Evolutionary conservation across 1,140 invertebrate species (phyloP), one percentile per base, ranked within the genome.

Genomic region (Matsumurasca onukii): DNA sequence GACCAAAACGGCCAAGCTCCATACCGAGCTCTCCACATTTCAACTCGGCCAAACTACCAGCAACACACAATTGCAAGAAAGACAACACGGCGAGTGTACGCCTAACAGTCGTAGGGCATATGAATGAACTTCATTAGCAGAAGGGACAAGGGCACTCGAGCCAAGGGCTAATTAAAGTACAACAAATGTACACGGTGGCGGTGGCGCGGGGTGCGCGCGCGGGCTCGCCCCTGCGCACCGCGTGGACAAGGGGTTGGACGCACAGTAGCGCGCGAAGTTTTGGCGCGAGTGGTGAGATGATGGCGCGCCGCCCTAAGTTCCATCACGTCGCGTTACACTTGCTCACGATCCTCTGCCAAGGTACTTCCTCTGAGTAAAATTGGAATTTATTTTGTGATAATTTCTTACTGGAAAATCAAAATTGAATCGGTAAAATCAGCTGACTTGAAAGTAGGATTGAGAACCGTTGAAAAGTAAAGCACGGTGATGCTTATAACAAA

Each of bases 121-220:
- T 59, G 55, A 59, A 59, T 59, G 55, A 59, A 59, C 55, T 59
- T 59, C 55, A 59, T 59, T 59, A 59, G 55, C 24, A 59, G 55
- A 12, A 3, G 55, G 5, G 15, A 59, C 22, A 59, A 59, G 55
- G 55, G n/a, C 30, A 24, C 55, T 59, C 55, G 24, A 59, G 55
- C 24, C 25, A 9, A 27, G 12, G 30, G 55, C 55, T 59, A 59
- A 59, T 59, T 59, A 59, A 52, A 27, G 55, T 27, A 59, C 24
- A 59, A 59, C 55, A 59, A 59, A 59, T 59, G 55, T 59, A 27
- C 25, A 27, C 55, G 55, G 25, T 13, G 25, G 25, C 25, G 55
- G 15, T 5, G 25, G 25, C 55, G 15, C 5, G 25, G 22, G 13
- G 24, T 12, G 55, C 13, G 55, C 15, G 15, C 2, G 25, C 13